Conservation (phyloP, 2,888 invertebrate genomes). For the Nezara viridula region DNA sequence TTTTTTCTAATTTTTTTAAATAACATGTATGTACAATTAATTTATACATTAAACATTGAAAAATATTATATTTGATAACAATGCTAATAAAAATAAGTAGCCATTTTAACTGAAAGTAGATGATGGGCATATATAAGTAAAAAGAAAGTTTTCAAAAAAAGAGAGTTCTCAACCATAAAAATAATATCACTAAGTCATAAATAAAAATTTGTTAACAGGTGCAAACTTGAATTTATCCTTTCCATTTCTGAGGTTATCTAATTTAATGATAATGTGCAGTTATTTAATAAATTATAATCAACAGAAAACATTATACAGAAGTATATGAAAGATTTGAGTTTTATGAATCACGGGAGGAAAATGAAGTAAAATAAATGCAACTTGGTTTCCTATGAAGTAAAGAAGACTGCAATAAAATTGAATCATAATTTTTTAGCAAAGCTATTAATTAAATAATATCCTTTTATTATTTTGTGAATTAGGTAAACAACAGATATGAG, state of each 20-base stretch:
- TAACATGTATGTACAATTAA: conserved; percentile 32
- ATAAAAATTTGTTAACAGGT: neutral
- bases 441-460: too few species aligned
- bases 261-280: neutral
- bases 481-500: too few species aligned
- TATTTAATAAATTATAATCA: neutral
- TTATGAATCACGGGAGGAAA: too few species aligned
- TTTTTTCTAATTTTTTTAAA: neutral
- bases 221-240: neutral
- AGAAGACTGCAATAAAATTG: too few species aligned
- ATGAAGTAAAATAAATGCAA: too few species aligned
- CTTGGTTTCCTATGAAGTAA: too few species aligned
- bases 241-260: neutral
- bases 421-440: too few species aligned
- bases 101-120: neutral
- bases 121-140: neutral
- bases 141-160: neutral
- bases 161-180: conserved; percentile 27
- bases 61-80: conserved; percentile 6
- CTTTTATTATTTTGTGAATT: too few species aligned
- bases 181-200: neutral
- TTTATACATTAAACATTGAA: conserved; percentile 13
- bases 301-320: neutral
- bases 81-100: conserved; percentile 22
- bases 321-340: neutral